Evolutionary conservation across 92 coral and sea anemone species (phyloP), one percentile per base, ranked within the genome.

Genomic region (Chrysogorgia sp.): DNA sequence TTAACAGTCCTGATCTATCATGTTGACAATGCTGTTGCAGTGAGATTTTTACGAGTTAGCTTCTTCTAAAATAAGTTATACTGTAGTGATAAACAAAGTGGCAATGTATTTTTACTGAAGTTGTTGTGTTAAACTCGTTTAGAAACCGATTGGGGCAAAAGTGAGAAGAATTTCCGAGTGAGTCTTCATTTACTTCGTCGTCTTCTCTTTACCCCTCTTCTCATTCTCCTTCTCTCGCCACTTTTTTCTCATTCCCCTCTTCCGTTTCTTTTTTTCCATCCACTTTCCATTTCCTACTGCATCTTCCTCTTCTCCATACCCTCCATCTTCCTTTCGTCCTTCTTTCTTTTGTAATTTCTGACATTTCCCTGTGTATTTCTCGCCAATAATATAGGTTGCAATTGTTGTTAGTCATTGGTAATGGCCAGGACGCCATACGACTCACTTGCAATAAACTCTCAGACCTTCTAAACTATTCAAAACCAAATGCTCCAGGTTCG

Each of bases 131-230:
- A n/a, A n/a, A 56, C 62, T 71, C 34, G 49, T 81, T 12, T 66
- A 93, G 98, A 93, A 88, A 80, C 96, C 92, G 35, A 81, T 92
- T 17, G 85, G 87, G 43, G 98, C 91, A 30, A 84, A 89, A 79
- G 97, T 85, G 58, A 79, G 84, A 50, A 87, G 88, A 80, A 94
- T 91, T 35, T 85, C 88, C n/a, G 87, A 94, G 98, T 94, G 53
- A 89, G 98, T 89, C 13, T 9, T 9, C 15, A 63, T 14, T 40
- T 58, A 41, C 6, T 25, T 8, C 26, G 24, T 24, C n/a, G 12
- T 25, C 29, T 26, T 66, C 23, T 52, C 17, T 34, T 15, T 15
- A 0, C 3, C 29, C 13, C 31, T 2, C 33, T 0, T 37, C 28
- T 15, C 13, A 32, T 4, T 17, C 25, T 0, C 31, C 40, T 52